Base-by-base conservation (phyloP, 1,140 invertebrate species). In the Hylaeus volcanicus region DNA sequence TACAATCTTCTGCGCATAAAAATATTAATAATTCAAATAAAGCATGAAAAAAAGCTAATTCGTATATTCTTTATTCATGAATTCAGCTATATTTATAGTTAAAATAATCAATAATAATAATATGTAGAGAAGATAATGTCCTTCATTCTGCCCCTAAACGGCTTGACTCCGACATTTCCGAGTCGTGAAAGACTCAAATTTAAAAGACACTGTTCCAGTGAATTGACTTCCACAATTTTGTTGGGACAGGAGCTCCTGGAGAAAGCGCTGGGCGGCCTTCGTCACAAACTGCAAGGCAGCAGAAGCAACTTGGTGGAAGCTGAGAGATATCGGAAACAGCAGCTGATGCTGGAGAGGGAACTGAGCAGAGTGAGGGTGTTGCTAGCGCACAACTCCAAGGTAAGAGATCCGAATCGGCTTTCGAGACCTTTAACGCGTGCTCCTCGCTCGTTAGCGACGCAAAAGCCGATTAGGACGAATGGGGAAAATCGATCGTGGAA, bases 361-460 rank as follows among this genome's bases (percentile, higher is more conserved):
- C 92, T 98, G 65, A 96, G 96, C 78, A 93, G 96, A 74, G 97
- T 98, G 56, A 96, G 97, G 88, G 95, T 96, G 65, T 95, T 98
- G 91, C 93, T 98, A 81, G 97, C 97, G 81, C 96, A 97, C 92
- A 98, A 98, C 94, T 98, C 97, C 87, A 98, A 98, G 96, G 97
- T 97, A 95, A 5, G 78, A 72, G 66, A 26, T 71, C 58, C n/a
- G 6, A 60, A 75, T n/a, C 48, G 5, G 48, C 39, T 1, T 12
- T 12, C 5, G 45, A 26, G 11, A 39, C 26, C 15, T 11, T 41
- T 41, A 63, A 63, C 43, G 37, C 53, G 53, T 43, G 51, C 8
- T 56, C n/a, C 37, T 43, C 1, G 8, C 43, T 45, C 15, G 37
- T 14, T 12, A 48, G n/a, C n/a, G 9, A 9, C 64, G 64, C 26